A percentile compares a stretch with the other conserved stretches of the same genome.
These are phyloP conservation scores for Tyto alba DNA, from an alignment of 2,113 vertebrate species.

Conservation along the genomic window DNA sequence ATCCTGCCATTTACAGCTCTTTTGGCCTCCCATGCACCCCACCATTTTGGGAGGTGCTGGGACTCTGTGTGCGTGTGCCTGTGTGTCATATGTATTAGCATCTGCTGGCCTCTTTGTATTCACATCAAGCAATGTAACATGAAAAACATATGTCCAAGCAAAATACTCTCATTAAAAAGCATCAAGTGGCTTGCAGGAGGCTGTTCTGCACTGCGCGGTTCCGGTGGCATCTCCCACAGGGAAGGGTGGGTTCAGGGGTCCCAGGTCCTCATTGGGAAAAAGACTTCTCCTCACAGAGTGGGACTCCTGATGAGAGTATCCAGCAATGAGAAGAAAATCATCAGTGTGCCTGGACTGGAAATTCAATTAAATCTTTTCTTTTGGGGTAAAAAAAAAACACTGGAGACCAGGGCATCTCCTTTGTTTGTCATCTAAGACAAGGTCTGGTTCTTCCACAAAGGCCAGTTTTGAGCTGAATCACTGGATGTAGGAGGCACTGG, in stretches of 20 bases:
- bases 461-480: neutral
- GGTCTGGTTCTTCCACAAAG: neutral
- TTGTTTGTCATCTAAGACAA: neutral
- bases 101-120: conserved; percentile 35
- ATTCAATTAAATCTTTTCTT: neutral
- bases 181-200: neutral
- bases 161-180: conserved; percentile 49
- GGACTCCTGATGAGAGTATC: neutral
- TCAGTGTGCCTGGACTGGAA: neutral
- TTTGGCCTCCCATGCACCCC: neutral
- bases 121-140: neutral
- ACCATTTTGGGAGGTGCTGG: neutral
- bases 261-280: rapidly evolving
- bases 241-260: neutral
- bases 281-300: neutral
- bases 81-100: conserved; percentile 15
- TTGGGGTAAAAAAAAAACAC: neutral
- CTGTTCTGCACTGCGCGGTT: neutral
- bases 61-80: neutral
- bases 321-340: neutral
- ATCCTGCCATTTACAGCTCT: neutral
- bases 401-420: neutral
- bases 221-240: neutral
- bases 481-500: neutral
- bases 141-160: neutral